Percentiles rank a stretch among this genome's conserved stretches.
These are phyloP conservation scores for Capreolus pygargus DNA, from an alignment of 2,113 vertebrate species.

Conservation along the genomic window DNA sequence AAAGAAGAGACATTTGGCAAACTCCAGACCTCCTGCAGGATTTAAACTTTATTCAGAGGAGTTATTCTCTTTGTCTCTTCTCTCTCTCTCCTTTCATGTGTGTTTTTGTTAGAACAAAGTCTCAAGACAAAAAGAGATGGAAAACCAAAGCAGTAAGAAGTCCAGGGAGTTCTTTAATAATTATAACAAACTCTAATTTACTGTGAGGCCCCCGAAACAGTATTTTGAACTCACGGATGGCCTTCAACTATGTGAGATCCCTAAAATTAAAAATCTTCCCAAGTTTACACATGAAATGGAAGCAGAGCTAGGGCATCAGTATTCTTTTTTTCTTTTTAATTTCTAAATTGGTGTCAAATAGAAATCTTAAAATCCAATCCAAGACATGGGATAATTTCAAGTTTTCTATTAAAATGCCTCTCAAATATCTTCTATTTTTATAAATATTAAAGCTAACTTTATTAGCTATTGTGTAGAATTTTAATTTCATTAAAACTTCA, in stretches of 20 bases:
- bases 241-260: background rate
- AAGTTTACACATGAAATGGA: background rate
- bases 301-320: rapidly evolving
- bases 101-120: background rate
- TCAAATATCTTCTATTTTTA: background rate
- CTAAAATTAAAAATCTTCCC: background rate
- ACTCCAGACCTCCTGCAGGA: background rate
- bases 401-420: background rate
- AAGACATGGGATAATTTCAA: background rate
- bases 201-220: background rate
- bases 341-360: background rate
- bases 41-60: background rate
- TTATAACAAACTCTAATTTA: background rate
- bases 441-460: background rate
- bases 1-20: background rate
- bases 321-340: background rate
- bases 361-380: background rate
- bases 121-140: background rate
- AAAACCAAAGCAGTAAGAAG: background rate
- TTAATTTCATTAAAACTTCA: background rate
- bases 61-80: background rate
- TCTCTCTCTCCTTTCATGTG: no score
- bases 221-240: background rate
- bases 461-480: background rate
- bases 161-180: background rate